Evolutionary conservation across 2,113 vertebrate species (phyloP), one percentile per base, ranked within the genome.

Genomic region (Antigone vipio): DNA sequence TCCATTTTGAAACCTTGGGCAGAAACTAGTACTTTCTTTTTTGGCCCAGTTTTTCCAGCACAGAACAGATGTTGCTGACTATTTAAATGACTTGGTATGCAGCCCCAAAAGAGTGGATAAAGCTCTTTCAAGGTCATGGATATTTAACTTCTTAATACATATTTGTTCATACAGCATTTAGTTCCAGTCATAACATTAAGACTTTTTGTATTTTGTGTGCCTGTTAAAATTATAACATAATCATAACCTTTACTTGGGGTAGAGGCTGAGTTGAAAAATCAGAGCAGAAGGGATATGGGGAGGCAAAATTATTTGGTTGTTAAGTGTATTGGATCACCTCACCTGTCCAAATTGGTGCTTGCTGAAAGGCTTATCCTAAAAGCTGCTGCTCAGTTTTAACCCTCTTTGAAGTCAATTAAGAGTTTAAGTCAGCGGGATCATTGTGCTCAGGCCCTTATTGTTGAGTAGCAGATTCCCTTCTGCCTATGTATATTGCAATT

Each of bases 401-500:
- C 17, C 12, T 56, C 78, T 91, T 34, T 89, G 53, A 95, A 81
- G 73, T 84, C 44, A 82, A 76, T 45, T 71, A 64, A 23, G 69
- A 79, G 22, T 45, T 92, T 62, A 89, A 92, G 42, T 44, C 78
- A 66, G 27, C 2, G 12, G 52, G 58, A 68, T 62, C 38, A 38
- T 49, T 2, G 1, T 35, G 44, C 81, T 78, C 56, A 73, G 52
- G 23, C 64, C 14, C 19, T 67, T 71, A 22, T 5, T 66, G n/a
- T 66, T 23, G 45, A 69, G 75, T 44, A 88, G 47, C 38, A 47
- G 62, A 82, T 84, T 97, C 60, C 68, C 59, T 89, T 14, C 52
- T 74, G 79, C 42, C 55, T 85, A 87, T 92, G 81, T 58, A 90
- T 89, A 92, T 95, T 94, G 71, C 85, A 96, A 92, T 95, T 89